These are phyloP conservation scores for Pardalotus punctatus DNA, from an alignment of 2,113 vertebrate genomes.

Conservation along the genomic window DNA sequence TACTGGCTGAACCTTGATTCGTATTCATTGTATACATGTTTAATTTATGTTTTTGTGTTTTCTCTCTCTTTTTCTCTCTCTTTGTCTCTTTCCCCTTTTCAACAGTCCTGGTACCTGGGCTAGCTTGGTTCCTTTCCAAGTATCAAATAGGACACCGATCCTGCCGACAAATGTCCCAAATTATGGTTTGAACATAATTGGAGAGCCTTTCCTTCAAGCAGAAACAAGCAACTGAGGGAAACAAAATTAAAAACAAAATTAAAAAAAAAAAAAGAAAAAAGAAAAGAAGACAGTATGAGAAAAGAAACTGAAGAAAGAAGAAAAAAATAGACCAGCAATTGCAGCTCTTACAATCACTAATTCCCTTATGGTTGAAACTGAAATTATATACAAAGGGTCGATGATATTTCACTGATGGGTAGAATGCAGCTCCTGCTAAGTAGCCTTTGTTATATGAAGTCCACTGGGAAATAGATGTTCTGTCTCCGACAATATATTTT, in stretches of 20 bases:
- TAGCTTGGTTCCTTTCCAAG: slow-evolving; percentile 99
- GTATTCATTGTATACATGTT: slow-evolving; percentile 1
- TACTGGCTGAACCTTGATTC: background rate
- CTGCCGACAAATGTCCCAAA: slow-evolving; percentile 99
- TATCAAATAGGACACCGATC: slow-evolving; percentile 98
- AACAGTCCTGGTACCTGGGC: slow-evolving; percentile 99
- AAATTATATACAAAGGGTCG: slow-evolving; percentile 77
- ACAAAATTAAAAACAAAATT: slow-evolving; percentile 50
- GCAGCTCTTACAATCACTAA: slow-evolving; percentile 85
- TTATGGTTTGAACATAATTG: slow-evolving; percentile 99
- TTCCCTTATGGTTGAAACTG: slow-evolving; percentile 76
- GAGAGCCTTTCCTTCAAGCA: slow-evolving; percentile 98
- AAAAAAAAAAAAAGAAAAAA: slow-evolving; percentile 36
- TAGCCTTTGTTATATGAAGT: slow-evolving; percentile 95
- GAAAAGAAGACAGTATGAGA: slow-evolving; percentile 60
- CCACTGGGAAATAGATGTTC: slow-evolving; percentile 96
- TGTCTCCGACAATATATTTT: slow-evolving; percentile 89
- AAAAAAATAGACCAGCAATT: slow-evolving; percentile 79
- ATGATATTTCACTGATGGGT: slow-evolving; percentile 85
- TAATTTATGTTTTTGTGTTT: slow-evolving; percentile 46
- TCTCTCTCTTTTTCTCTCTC: background rate
- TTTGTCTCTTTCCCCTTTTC: background rate
- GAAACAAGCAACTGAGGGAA: slow-evolving; percentile 94
- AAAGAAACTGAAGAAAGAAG: slow-evolving; percentile 76
- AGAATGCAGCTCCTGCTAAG: slow-evolving; percentile 83